These are phyloP conservation scores for Zosterops borbonicus DNA, from an alignment of 2,113 vertebrate genomes.

Conservation along the genomic window DNA sequence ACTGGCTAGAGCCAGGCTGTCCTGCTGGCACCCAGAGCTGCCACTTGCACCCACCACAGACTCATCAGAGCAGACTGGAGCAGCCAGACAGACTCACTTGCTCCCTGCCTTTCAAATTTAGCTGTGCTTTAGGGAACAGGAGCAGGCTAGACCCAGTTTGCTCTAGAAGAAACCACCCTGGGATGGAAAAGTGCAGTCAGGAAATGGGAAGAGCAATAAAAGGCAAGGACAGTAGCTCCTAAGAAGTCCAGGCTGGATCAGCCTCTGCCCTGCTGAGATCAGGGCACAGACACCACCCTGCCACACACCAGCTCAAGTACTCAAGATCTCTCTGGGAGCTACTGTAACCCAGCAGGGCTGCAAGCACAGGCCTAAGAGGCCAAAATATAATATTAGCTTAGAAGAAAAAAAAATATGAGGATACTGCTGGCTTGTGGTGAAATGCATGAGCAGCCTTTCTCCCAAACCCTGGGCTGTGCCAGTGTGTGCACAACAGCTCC, in stretches of 20 bases:
- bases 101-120: conserved; percentile 40
- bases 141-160: conserved; percentile 39
- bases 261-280: background rate
- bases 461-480: background rate
- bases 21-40: background rate
- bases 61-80: background rate
- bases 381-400: background rate
- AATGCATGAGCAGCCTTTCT: background rate
- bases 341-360: background rate
- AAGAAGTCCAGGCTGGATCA: background rate
- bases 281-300: background rate
- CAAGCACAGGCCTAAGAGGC: background rate
- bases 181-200: background rate
- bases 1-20: background rate
- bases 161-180: background rate
- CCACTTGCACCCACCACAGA: fast-evolving
- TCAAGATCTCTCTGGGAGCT: background rate
- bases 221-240: background rate
- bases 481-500: background rate
- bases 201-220: background rate
- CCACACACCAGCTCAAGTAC: background rate
- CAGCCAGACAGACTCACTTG: background rate
- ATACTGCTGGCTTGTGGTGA: background rate
- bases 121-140: background rate
- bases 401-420: fast-evolving